Evolutionary conservation across 2,113 vertebrate genomes (phyloP), one percentile per base, ranked within the genome.

Genomic region (Salvator merianae): DNA sequence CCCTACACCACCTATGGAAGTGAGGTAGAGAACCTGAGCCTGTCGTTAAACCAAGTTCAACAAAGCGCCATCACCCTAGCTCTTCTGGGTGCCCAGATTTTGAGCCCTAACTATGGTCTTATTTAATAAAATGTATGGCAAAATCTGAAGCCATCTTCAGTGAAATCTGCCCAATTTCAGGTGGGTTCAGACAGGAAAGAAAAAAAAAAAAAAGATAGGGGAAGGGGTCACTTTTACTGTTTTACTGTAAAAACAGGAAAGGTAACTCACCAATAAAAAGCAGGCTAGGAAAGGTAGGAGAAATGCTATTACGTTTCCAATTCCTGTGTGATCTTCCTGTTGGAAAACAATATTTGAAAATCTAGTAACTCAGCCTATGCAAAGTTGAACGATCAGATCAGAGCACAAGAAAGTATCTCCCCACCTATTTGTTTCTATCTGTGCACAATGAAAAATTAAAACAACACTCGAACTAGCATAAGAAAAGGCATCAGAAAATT

Each of bases 281-380:
- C 97, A 98, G 94, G 97, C 97, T 83, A 96, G 79, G 86, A 99
- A 99, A 66, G 97, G 97, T 84, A 97, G 83, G 0, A 99, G 92
- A 95, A 99, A 99, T 36, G 98, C 97, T 78, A 97, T 84, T 28
- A 99, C 97, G n/a, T 97, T 98, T 91, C 97, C 97, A 78, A 97
- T 87, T 79, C 96, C 95, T 87, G 98, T 97, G 5, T 94, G 96
- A 88, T 98, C 97, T 69, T 99, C 97, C 98, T 99, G 89, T 89
- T 84, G 50, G 74, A 83, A 87, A 71, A 43, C 73, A 77, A 81
- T 90, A 63, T 72, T 63, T 10, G 38, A 47, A 71, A 30, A 55
- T 79, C 68, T 72, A 34, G 47, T 63, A 47, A 76, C 22, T 34
- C 59, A 18, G 53, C 36, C n/a, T 5, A 10, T 30, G 55, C 30